Percentiles rank a stretch among this genome's conserved stretches.
These are phyloP conservation scores for Archivesica marissinica DNA, from an alignment of 1,140 invertebrate species.

Conservation along the genomic window DNA sequence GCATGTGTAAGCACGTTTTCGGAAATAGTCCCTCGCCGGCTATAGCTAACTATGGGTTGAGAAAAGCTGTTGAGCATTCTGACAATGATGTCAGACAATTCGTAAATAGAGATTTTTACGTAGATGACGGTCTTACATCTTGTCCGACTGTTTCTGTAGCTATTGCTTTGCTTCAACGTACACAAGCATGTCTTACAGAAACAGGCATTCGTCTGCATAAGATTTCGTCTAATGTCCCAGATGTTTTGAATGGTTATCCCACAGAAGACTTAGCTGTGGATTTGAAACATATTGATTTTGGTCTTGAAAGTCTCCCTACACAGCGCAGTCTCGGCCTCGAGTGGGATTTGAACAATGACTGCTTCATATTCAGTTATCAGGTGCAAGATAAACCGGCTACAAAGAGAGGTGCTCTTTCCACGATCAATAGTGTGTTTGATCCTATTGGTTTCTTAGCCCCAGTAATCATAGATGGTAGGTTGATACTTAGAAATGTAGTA, in stretches of 20 bases:
- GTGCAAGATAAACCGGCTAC: slow-evolving; percentile 58
- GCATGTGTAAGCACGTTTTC: slow-evolving; percentile 65
- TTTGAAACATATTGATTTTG: slow-evolving; percentile 65
- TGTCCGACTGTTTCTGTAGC: neutral
- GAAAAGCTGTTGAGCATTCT: slow-evolving; percentile 4
- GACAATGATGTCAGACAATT: slow-evolving; percentile 54
- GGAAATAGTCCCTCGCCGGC: slow-evolving; percentile 60
- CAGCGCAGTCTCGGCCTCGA: slow-evolving; percentile 64
- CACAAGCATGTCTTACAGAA: slow-evolving; percentile 29
- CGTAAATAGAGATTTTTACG: slow-evolving; percentile 60
- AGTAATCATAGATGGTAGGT: slow-evolving; percentile 65
- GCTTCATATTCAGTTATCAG: slow-evolving; percentile 39
- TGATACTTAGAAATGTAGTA: slow-evolving; percentile 59
- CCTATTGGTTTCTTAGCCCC: slow-evolving; percentile 60
- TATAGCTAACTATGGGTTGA: slow-evolving; percentile 37
- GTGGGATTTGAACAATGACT: slow-evolving; percentile 66
- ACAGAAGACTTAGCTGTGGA: slow-evolving; percentile 60
- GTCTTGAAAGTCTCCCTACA: slow-evolving; percentile 30
- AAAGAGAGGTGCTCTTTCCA: slow-evolving; percentile 52
- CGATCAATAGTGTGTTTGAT: slow-evolving; percentile 61
- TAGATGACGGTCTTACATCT: slow-evolving; percentile 43
- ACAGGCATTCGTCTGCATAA: slow-evolving; percentile 61
- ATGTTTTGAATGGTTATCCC: slow-evolving; percentile 62
- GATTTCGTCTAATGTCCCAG: slow-evolving; percentile 56
- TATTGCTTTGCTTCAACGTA: slow-evolving; percentile 33